A percentile compares a stretch with the other conserved stretches of the same genome.
Evolutionary conservation across 2,888 invertebrate genomes (phyloP).

Genomic region (Eristalinus sepulchralis): DNA sequence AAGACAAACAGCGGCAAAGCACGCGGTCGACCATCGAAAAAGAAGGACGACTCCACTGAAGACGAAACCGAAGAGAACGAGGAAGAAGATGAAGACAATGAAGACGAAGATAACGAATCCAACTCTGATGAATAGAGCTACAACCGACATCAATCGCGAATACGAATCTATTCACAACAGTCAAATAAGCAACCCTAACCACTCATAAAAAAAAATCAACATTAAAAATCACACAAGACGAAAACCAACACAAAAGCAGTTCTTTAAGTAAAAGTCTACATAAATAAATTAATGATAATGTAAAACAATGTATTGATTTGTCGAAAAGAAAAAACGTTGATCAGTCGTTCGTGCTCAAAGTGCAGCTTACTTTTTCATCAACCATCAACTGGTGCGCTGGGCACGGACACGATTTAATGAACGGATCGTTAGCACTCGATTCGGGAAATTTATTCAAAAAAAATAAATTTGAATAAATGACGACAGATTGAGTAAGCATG

Average conservation of each 20-base stretch:
- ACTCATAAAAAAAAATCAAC: constrained; percentile 35
- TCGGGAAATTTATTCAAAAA: constrained; percentile 21
- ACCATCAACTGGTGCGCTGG: background rate
- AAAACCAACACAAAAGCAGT: constrained; percentile 5
- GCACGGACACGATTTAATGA: background rate
- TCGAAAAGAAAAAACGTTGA: constrained; percentile 2
- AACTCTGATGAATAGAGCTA: constrained; percentile 72
- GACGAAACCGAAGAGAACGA: constrained; percentile 73
- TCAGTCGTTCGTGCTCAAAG: constrained; percentile 12
- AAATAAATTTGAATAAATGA: background rate
- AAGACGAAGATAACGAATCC: constrained; percentile 72
- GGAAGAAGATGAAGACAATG: constrained; percentile 72
- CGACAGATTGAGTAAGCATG: constrained; percentile 3
- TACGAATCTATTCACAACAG: constrained; percentile 18
- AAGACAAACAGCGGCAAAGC: constrained; percentile 67
- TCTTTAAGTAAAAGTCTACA: constrained; percentile 28
- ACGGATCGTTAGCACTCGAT: constrained; percentile 26
- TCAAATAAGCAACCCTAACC: constrained; percentile 38
- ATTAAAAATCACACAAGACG: constrained; percentile 2
- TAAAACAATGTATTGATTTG: constrained; percentile 41
- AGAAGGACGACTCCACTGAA: constrained; percentile 73
- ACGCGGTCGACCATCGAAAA: constrained; percentile 72
- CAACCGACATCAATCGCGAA: constrained; percentile 6
- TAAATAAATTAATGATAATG: constrained; percentile 52
- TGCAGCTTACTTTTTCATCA: constrained; percentile 31